Evolutionary conservation across 2,113 vertebrate genomes (phyloP).

Genomic region (Ursus arctos): DNA sequence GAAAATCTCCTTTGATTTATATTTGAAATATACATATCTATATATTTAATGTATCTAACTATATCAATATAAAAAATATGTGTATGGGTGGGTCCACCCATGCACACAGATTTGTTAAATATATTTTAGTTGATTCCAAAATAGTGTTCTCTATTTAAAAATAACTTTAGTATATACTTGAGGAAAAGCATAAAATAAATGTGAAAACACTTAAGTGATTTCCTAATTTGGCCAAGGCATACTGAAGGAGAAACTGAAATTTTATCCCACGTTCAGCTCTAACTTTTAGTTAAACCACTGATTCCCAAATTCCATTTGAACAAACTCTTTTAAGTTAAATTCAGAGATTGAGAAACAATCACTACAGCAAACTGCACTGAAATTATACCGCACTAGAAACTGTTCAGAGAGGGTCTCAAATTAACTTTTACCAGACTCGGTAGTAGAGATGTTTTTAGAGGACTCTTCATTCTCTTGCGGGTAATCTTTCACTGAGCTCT

Average conservation of each 20-base stretch:
- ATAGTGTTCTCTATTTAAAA: conserved; percentile 22
- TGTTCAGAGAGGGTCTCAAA: neutral
- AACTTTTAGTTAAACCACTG: conserved; percentile 4
- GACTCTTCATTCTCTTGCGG: conserved; percentile 77
- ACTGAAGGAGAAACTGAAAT: neutral
- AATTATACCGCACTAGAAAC: neutral
- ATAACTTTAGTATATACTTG: neutral
- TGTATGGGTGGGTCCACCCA: neutral
- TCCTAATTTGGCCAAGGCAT: conserved; percentile 25
- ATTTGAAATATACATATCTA: neutral
- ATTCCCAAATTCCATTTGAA: conserved; percentile 4
- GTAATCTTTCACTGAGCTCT: conserved; percentile 66
- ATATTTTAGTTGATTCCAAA: neutral
- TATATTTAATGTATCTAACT: neutral
- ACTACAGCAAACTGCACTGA: neutral
- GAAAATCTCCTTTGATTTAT: neutral
- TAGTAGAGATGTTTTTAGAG: conserved; percentile 83
- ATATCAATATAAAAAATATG: neutral
- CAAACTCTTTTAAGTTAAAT: conserved; percentile 29
- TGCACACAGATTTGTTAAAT: neutral
- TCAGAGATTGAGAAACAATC: neutral
- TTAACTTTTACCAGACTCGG: conserved; percentile 87
- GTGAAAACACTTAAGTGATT: neutral
- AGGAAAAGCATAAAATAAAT: neutral
- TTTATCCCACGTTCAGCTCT: neutral